phyloP scores from a whole-genome alignment of 2,888 invertebrate species.

The Zaprionus obscuricornis region DNA sequence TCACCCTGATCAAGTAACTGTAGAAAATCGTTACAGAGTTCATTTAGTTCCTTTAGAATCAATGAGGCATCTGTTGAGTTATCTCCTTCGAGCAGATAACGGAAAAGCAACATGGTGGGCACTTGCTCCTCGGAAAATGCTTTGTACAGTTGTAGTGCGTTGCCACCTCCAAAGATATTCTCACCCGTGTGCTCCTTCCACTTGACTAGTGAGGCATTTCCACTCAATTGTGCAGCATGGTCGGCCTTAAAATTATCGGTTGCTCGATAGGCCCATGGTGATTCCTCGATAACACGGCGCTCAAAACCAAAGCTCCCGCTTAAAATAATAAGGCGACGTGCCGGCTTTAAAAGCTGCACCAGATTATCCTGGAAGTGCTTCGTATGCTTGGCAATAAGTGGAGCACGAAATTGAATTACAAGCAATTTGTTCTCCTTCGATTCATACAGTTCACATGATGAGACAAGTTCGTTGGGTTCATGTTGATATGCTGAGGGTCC shows the following conservation, averaged over 20 bases:
- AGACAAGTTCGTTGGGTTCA: slow-evolving; percentile 84
- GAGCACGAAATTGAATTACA: slow-evolving; percentile 90
- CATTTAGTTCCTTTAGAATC: slow-evolving; percentile 86
- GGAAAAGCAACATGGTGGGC: slow-evolving; percentile 87
- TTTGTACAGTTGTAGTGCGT: slow-evolving; percentile 87
- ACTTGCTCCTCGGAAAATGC: slow-evolving; percentile 85
- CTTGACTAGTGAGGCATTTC: slow-evolving; percentile 81
- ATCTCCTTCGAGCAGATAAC: slow-evolving; percentile 94
- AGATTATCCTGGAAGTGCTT: slow-evolving; percentile 87
- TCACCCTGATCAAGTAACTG: slow-evolving; percentile 69
- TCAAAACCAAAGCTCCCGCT: slow-evolving; percentile 92
- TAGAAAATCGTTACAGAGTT: slow-evolving; percentile 84
- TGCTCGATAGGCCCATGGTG: slow-evolving; percentile 87
- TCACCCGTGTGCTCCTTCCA: slow-evolving; percentile 85
- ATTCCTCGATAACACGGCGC: slow-evolving; percentile 87
- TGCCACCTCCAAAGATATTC: slow-evolving; percentile 90
- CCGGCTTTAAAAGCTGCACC: slow-evolving; percentile 84
- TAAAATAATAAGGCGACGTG: slow-evolving; percentile 87
- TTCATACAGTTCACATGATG: slow-evolving; percentile 89
- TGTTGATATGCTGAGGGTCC: slow-evolving; percentile 91
- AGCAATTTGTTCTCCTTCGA: slow-evolving; percentile 86
- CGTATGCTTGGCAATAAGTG: slow-evolving; percentile 87
- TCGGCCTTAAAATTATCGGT: slow-evolving; percentile 83
- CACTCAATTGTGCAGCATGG: slow-evolving; percentile 69
- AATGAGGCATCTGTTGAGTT: slow-evolving; percentile 91